Conservation (phyloP, 2,797 vertebrate species). For the Enteromius paludinosus region DNA sequence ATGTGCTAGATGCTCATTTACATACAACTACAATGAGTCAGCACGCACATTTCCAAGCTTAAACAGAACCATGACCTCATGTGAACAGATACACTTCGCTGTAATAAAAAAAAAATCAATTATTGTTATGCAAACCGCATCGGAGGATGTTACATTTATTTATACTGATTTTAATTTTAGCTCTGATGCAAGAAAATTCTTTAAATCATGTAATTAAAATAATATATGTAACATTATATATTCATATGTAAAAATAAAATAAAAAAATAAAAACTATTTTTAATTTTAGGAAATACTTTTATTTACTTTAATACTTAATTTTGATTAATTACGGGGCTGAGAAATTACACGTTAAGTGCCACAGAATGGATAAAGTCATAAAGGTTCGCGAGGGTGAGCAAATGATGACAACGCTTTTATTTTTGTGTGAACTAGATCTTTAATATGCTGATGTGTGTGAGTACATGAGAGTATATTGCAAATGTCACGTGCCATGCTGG, state of each 20-base stretch:
- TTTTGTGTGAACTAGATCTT: neutral
- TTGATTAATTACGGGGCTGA: neutral
- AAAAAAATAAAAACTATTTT: neutral
- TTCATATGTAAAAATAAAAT: neutral
- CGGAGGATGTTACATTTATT: neutral
- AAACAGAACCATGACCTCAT: neutral
- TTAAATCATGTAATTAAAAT: neutral
- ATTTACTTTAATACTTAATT: no score
- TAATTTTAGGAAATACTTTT: neutral
- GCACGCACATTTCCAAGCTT: neutral
- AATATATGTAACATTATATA: no score
- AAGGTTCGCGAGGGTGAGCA: neutral
- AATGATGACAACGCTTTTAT: no score
- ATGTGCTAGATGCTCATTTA: no score
- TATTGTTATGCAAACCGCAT: neutral
- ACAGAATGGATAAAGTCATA: neutral
- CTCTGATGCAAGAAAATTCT: neutral
- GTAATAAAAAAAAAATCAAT: neutral
- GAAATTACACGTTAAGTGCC: neutral
- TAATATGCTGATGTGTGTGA: constrained; percentile 6
- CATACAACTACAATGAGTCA: neutral
- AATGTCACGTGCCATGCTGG: constrained; percentile 21
- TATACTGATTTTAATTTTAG: neutral
- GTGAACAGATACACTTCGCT: no score
- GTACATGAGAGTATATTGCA: neutral